Evolutionary conservation across 1,140 invertebrate species (phyloP).

Genomic region (Ceratosolen fusciceps): DNA sequence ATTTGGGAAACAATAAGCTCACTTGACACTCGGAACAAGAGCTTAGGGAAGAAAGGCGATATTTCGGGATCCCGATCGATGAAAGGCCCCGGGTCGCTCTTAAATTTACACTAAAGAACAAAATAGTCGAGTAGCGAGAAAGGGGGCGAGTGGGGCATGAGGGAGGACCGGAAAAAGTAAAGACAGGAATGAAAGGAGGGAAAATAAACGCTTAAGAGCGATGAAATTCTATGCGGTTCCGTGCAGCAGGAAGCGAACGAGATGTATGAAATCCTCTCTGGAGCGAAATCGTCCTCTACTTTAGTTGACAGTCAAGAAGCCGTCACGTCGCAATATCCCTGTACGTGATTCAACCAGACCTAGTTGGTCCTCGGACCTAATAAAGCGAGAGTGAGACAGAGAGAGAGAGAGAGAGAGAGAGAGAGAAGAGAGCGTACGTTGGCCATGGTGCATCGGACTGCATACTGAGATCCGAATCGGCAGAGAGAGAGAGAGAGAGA

Average conservation of each 20-base stretch:
- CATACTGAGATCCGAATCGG: not conserved
- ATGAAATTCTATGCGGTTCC: not conserved
- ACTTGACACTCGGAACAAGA: too few relatives aligned
- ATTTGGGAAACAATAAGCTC: too few relatives aligned
- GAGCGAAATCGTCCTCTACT: not conserved
- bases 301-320: constrained; percentile 11
- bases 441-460: constrained; percentile 20
- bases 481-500: constrained; percentile 1
- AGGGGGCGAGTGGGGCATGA: too few relatives aligned
- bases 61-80: too few relatives aligned
- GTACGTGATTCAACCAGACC: not conserved
- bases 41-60: too few relatives aligned
- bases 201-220: not conserved
- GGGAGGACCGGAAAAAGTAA: too few relatives aligned
- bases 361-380: constrained; percentile 8
- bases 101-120: too few relatives aligned
- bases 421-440: not conserved
- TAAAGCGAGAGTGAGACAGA: constrained; percentile 6
- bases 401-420: constrained; percentile 4
- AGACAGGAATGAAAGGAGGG: not conserved
- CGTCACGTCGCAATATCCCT: constrained; percentile 1
- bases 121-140: too few relatives aligned
- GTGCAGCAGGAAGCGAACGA: not conserved
- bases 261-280: not conserved
- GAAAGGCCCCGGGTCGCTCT: too few relatives aligned